phyloP scores from a whole-genome alignment of 1,140 invertebrate species.

The Hycleus cichorii region DNA sequence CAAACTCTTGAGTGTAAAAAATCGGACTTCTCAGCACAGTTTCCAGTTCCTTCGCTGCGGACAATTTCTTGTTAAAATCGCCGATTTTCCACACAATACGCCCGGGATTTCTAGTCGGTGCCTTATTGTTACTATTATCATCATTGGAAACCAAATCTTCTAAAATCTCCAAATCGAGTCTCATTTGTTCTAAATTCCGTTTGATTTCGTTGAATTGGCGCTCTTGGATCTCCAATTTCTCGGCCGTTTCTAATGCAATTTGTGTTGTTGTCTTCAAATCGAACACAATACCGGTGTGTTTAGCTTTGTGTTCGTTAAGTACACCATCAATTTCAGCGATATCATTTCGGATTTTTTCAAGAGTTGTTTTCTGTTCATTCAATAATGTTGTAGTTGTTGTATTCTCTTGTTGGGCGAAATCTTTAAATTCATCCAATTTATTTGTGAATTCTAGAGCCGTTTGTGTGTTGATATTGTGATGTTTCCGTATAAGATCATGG shows the following conservation, averaged over 20 bases:
- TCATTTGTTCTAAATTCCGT: slow-evolving; percentile 29
- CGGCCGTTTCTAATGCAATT: slow-evolving; percentile 30
- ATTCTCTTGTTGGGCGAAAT: slow-evolving; percentile 41
- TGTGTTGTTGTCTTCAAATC: slow-evolving; percentile 30
- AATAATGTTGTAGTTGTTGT: slow-evolving; percentile 34
- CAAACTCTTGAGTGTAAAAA: slow-evolving; percentile 59
- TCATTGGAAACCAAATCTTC: slow-evolving; percentile 17
- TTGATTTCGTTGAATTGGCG: slow-evolving; percentile 22
- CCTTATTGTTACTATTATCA: neutral
- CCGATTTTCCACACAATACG: slow-evolving; percentile 62
- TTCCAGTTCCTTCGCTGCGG: slow-evolving; percentile 56
- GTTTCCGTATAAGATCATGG: slow-evolving; percentile 33
- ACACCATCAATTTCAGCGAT: slow-evolving; percentile 30
- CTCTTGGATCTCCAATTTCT: slow-evolving; percentile 32
- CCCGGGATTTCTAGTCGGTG: slow-evolving; percentile 38
- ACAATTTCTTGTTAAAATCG: slow-evolving; percentile 55
- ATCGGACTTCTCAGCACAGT: slow-evolving; percentile 53
- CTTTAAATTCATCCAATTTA: slow-evolving; percentile 57
- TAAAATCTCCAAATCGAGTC: slow-evolving; percentile 30
- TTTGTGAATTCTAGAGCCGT: slow-evolving; percentile 51
- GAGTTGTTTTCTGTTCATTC: slow-evolving; percentile 35
- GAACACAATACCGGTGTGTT: slow-evolving; percentile 27
- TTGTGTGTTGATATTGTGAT: slow-evolving; percentile 43
- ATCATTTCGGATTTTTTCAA: slow-evolving; percentile 39
- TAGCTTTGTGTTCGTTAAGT: slow-evolving; percentile 34